Percentiles rank a stretch among this genome's conserved stretches.
Conservation (phyloP, 2,888 invertebrate genomes). For the Nemapogon koenigi region DNA sequence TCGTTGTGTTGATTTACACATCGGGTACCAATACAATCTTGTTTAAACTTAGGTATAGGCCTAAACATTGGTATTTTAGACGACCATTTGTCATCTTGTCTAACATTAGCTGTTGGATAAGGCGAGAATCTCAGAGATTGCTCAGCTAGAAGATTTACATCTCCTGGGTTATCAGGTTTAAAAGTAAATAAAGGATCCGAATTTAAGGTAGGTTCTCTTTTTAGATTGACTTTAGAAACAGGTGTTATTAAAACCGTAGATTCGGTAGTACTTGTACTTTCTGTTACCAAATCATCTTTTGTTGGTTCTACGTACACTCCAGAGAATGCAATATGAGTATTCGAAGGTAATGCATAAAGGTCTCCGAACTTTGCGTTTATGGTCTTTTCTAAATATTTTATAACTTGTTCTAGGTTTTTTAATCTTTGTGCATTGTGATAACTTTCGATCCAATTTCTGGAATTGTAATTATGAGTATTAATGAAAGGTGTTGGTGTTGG, state of each 20-base stretch:
- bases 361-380: slow-evolving; percentile 53
- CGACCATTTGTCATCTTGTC: slow-evolving; percentile 13
- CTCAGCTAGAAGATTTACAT: slow-evolving; percentile 75
- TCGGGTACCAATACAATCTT: slow-evolving; percentile 25
- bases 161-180: slow-evolving; percentile 76
- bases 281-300: slow-evolving; percentile 10
- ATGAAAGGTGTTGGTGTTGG: slow-evolving; percentile 47
- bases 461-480: slow-evolving; percentile 29
- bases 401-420: slow-evolving; percentile 47
- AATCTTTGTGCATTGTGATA: slow-evolving; percentile 50
- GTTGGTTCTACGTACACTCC: slow-evolving; percentile 42
- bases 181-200: slow-evolving; percentile 72
- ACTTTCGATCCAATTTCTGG: slow-evolving; percentile 47
- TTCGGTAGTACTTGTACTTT: background rate
- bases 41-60: slow-evolving; percentile 27
- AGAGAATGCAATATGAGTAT: slow-evolving; percentile 43
- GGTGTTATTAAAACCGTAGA: background rate
- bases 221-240: slow-evolving; percentile 17
- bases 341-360: slow-evolving; percentile 30
- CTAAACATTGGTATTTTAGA: slow-evolving; percentile 31
- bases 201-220: slow-evolving; percentile 22
- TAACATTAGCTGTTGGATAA: background rate
- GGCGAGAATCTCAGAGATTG: slow-evolving; percentile 40
- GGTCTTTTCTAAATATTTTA: slow-evolving; percentile 50
- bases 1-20: slow-evolving; percentile 20